Percentiles rank a stretch among this genome's conserved stretches.
These are phyloP conservation scores for Tenthredo scrophulariae DNA, from an alignment of 2,888 invertebrate genomes.

Conservation along the genomic window DNA sequence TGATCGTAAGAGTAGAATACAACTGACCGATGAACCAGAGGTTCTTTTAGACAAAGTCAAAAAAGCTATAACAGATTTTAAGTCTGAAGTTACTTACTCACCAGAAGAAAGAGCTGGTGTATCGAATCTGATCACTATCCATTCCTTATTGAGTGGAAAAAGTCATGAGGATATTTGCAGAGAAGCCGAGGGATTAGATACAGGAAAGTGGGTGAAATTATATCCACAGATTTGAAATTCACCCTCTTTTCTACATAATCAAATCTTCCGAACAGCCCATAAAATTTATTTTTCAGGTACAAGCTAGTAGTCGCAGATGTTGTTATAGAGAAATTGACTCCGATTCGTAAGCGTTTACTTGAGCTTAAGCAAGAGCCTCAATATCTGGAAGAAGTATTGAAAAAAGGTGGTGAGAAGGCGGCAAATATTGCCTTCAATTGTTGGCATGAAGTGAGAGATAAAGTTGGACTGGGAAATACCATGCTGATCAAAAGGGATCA, in stretches of 20 bases:
- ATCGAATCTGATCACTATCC: conserved; percentile 92
- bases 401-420: conserved; percentile 84
- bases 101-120: conserved; percentile 91
- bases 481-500: conserved; percentile 51
- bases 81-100: conserved; percentile 90
- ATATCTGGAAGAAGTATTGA: conserved; percentile 83
- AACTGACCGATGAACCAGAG: conserved; percentile 88
- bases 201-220: conserved; percentile 82
- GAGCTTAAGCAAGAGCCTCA: conserved; percentile 82
- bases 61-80: conserved; percentile 95
- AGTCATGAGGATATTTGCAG: conserved; percentile 85
- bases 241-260: neutral
- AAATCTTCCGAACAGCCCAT: neutral
- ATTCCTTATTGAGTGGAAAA: conserved; percentile 86
- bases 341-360: conserved; percentile 83
- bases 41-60: conserved; percentile 86
- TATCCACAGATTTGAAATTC: neutral
- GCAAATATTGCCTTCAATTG: conserved; percentile 82
- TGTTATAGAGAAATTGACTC: conserved; percentile 85
- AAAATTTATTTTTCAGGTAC: conserved; percentile 79
- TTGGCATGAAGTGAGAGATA: conserved; percentile 83
- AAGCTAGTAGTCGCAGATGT: conserved; percentile 87
- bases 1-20: conserved; percentile 88
- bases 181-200: conserved; percentile 84
- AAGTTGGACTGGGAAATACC: conserved; percentile 80